A percentile compares a stretch with the other conserved stretches of the same genome.
These are phyloP conservation scores for Leptopilina clavipes DNA, from an alignment of 1,140 invertebrate species.

Conservation along the genomic window DNA sequence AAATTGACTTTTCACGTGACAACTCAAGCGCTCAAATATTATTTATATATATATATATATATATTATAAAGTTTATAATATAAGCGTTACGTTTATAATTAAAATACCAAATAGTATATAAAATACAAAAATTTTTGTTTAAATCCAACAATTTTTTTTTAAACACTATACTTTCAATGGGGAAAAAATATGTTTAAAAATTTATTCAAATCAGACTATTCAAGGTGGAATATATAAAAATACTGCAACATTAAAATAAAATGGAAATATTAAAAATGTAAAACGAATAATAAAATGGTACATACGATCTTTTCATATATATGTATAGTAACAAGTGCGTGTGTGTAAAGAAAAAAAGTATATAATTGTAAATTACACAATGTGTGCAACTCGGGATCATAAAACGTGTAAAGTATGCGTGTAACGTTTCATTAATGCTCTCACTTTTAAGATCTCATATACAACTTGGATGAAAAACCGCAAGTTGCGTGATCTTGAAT, in stretches of 20 bases:
- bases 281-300: no score
- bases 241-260: no score
- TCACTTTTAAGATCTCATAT: background rate
- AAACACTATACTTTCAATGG: background rate
- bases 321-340: background rate
- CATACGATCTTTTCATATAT: no score
- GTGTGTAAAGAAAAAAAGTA: background rate
- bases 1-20: slow-evolving; percentile 25
- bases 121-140: no score
- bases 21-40: background rate
- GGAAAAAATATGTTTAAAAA: no score
- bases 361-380: background rate
- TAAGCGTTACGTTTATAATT: no score
- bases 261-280: no score
- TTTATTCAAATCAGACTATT: no score
- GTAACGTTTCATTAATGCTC: slow-evolving; percentile 8
- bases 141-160: background rate
- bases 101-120: no score
- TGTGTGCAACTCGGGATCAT: background rate
- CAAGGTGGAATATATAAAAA: no score
- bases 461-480: background rate
- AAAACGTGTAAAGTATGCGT: slow-evolving; percentile 17
- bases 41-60: background rate
- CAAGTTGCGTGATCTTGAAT: slow-evolving; percentile 21
- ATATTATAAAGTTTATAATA: no score